Base-by-base conservation (phyloP, 1,140 invertebrate species). In the Lycorma delicatula region DNA sequence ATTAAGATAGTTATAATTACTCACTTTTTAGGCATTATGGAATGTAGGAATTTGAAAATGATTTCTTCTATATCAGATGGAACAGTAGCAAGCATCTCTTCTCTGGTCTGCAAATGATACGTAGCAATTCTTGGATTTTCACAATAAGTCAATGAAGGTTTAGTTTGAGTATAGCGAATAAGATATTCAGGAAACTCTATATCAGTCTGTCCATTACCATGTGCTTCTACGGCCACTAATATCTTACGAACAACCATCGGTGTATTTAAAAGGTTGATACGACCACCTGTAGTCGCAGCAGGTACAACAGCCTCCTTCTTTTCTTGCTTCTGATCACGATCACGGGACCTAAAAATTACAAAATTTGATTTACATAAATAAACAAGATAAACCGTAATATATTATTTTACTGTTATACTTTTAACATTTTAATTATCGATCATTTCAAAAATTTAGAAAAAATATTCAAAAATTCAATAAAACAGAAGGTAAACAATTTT, bases 21-120 rank as follows among this genome's bases (percentile, higher is more conserved):
- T 61, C 38, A 62, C 63, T 50, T 58, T 57, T 64, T 64, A 11
- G 60, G 54, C 49, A 46, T 49, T 5, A 64, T 58, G 12, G 29
- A 36, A 20, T 34, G 47, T 13, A 62, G 34, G 41, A 64, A 64
- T 13, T 49, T 26, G 1, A 56, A 29, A 12, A 63, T 54, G 7
- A 63, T 54, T 3, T 31, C 46, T 46, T 57, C 61, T 31, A 64
- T 60, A 50, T 64, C 63, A 20, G 36, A 31, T 6, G 61, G 54
- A n/a, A 64, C 27, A 20, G 61, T 54, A 2, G 52, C 49, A n/a
- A 64, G 29, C 56, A 64, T 59, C 29, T 60, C 28, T 16, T 60
- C 51, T 31, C 61, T 48, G 13, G 22, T 54, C 6, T 38, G 25
- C 25, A 62, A 53, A 48, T 63, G 61, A 25, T 16, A 47, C 2